phyloP scores from a whole-genome alignment of 2,113 vertebrate species.

The Syrmaticus mikado region DNA sequence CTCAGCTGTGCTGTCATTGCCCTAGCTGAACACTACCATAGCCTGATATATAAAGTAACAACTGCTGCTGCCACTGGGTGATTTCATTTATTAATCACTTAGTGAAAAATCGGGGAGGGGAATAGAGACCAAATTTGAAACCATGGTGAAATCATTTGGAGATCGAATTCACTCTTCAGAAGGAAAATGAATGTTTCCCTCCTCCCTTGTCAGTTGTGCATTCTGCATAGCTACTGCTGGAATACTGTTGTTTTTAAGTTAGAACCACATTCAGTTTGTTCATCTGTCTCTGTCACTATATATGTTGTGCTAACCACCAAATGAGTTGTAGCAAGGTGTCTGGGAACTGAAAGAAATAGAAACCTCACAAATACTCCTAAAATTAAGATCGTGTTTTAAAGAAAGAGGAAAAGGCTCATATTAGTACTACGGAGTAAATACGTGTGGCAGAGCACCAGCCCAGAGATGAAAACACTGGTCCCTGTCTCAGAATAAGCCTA shows the following conservation, averaged over 20 bases:
- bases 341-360: not conserved
- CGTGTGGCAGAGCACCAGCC: rapidly evolving
- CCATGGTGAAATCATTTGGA: not conserved
- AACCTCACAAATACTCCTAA: not conserved
- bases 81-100: not conserved
- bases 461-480: not conserved
- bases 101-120: not conserved
- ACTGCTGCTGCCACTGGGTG: not conserved
- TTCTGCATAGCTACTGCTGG: not conserved
- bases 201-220: not conserved
- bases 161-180: not conserved
- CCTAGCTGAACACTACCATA: not conserved
- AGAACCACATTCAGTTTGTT: not conserved
- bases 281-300: not conserved
- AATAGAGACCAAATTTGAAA: not conserved
- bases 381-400: not conserved
- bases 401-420: not conserved
- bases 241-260: not conserved
- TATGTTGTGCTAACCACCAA: not conserved
- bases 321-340: not conserved
- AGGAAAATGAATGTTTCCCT: not conserved
- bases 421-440: rapidly evolving
- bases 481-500: not conserved
- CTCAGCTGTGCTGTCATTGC: not conserved
- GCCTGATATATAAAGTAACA: not conserved